Base-by-base conservation (phyloP, 2,797 vertebrate genomes). In the Vipera latastei region DNA sequence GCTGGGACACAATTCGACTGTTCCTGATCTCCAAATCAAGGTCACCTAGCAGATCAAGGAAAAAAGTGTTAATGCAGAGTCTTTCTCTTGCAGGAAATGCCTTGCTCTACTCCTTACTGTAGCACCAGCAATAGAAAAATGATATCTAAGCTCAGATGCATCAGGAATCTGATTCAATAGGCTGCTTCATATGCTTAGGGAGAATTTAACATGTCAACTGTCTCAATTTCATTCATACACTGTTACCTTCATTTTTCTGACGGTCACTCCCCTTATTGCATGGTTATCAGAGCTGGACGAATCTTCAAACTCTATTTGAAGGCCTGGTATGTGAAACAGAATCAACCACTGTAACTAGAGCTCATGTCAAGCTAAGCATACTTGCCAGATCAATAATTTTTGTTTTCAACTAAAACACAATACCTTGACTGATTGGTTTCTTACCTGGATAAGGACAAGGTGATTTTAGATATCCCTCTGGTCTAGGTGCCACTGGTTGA, bases 401-500 rank as follows among this genome's bases (percentile, higher is more conserved):
- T 87, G 16, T 95, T 91, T 69, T 92, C 65, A 92, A 51, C 28
- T 73, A 94, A 0, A 86, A 56, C 0, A 0, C 3, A 86, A 44
- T 59, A 51, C 32, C 18, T 53, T 26, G 13, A 16, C 25, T 88
- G 88, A 48, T 90, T 38, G 20, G 12, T 38, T 91, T 51, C 87
- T 13, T 93, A 99, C 99, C 98, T 92, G 99, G 98, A 11, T 98
- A 98, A n/a, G 97, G 97, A 93, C 98, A 98, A 59, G 99, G 98
- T 0, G 99, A 99, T 95, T 99, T 99, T 91, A 98, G 97, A 96
- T 98, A 98, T 16, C 98, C 98, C 96, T 99, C 99, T 0, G 99
- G 99, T 95, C 99, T 98, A 4, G 99, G 99, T 32, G 99, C 99
- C 20, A 99, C 99, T 0, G 99, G 99, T 96, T 99, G 99, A 94